These are phyloP conservation scores for Drosophila varians DNA, from an alignment of 1,140 invertebrate species.

Conservation along the genomic window DNA sequence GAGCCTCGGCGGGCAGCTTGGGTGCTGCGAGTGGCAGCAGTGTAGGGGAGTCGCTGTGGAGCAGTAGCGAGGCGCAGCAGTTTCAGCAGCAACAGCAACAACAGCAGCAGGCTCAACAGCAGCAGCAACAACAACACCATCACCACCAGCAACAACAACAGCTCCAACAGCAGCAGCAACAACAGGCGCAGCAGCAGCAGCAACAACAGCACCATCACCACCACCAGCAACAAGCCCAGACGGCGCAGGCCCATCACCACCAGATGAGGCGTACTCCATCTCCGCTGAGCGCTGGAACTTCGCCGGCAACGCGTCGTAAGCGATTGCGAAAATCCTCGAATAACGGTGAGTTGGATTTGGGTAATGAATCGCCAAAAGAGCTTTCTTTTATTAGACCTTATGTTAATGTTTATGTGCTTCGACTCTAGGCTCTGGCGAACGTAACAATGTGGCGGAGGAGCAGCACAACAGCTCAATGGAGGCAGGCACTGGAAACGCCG, in stretches of 20 bases:
- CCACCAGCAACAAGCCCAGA: constrained; percentile 67
- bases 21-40: constrained; percentile 66
- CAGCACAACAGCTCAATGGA: constrained; percentile 82
- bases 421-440: constrained; percentile 87
- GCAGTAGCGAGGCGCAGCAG: constrained; percentile 78
- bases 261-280: constrained; percentile 79
- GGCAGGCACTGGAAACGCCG: constrained; percentile 59
- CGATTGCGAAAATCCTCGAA: constrained; percentile 89
- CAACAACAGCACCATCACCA: constrained; percentile 75
- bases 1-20: constrained; percentile 56
- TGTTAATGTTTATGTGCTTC: too few species aligned
- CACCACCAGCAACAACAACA: constrained; percentile 68
- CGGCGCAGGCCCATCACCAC: constrained; percentile 73
- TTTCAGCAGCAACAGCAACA: constrained; percentile 75
- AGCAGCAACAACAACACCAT: constrained; percentile 67
- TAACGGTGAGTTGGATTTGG: constrained; percentile 78
- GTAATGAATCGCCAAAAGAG: constrained; percentile 66
- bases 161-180: constrained; percentile 65
- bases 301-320: constrained; percentile 85
- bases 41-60: constrained; percentile 80
- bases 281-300: constrained; percentile 75
- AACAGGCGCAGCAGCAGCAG: constrained; percentile 66
- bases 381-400: too few species aligned
- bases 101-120: constrained; percentile 42
- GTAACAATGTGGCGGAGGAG: constrained; percentile 84